Conservation (phyloP, 2,113 vertebrate genomes). For the Alosa alosa region DNA sequence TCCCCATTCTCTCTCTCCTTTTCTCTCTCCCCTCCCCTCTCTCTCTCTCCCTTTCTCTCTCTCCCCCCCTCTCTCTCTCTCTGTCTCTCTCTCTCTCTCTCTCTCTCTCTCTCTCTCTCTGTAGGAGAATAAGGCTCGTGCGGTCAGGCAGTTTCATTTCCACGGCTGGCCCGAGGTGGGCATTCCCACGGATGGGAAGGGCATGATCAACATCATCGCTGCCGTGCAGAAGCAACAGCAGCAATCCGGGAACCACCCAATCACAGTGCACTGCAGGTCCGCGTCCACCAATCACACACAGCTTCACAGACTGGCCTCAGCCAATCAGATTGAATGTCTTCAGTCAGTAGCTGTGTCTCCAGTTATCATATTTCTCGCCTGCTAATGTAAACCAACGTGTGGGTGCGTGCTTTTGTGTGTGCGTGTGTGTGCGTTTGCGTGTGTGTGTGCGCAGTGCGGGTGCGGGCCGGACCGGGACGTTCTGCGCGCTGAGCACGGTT, state of each 20-base stretch:
- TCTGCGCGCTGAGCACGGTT: slow-evolving; percentile 96
- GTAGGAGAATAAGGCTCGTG: slow-evolving; percentile 94
- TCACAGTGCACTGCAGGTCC: slow-evolving; percentile 98
- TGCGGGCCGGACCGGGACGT: slow-evolving; percentile 94
- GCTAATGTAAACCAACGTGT: not conserved
- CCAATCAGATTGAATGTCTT: not conserved
- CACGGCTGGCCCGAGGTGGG: slow-evolving; percentile 98
- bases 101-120: not conserved
- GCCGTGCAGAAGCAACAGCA: slow-evolving; percentile 98
- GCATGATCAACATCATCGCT: slow-evolving; percentile 97
- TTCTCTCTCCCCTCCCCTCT: too few relatives aligned
- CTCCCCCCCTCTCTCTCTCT: too few relatives aligned
- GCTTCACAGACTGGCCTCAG: not conserved
- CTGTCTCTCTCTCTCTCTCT: too few relatives aligned
- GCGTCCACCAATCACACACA: not conserved
- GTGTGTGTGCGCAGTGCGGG: slow-evolving; percentile 79
- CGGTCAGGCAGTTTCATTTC: slow-evolving; percentile 96
- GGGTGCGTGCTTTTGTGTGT: not conserved
- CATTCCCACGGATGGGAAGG: slow-evolving; percentile 92
- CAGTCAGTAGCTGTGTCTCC: not conserved
- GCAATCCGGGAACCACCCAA: slow-evolving; percentile 97
- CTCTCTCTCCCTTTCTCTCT: too few relatives aligned
- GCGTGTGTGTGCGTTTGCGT: not conserved
- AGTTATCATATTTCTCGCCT: not conserved
- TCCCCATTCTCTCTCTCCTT: too few relatives aligned